Evolutionary conservation across 2,888 invertebrate genomes (phyloP), one percentile per base, ranked within the genome.

Genomic region (Cheilosia vernalis): DNA sequence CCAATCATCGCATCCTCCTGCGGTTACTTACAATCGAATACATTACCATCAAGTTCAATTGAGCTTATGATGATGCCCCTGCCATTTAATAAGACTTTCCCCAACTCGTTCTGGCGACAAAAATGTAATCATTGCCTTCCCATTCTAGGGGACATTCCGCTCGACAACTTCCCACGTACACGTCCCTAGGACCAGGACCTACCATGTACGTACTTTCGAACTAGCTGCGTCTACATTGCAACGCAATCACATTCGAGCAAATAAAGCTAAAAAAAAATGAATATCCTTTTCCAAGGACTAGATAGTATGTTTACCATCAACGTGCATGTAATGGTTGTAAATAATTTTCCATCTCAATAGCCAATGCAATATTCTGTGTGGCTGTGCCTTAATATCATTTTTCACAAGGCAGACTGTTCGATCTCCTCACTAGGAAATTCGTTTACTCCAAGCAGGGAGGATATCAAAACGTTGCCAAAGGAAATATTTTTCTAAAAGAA

Each of bases 261-360:
- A 60, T 47, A 58, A 66, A 66, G 42, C 9, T n/a, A 24, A 67
- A 42, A 76, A 19, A 49, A 24, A 1, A 21, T 60, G 27, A 27
- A 27, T 27, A 5, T 27, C 27, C 27, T 42, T 37, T 33, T 47
- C 19, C 51, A 61, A 69, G 67, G 63, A 67, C 58, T 13, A 64
- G 17, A 30, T 40, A 3, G 37, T 13, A 37, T 37, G 4, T 37
- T 13, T 37, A 13, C 37, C 37, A 58, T 37, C 24, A 17, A 42
- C 49, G 58, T 73, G 44, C 58, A 72, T 60, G 51, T 40, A 37
- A 53, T 51, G 69, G 69, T 56, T 69, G 81, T 69, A 69, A 76
- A 81, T 74, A 74, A 76, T 81, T 81, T 81, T 81, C 81, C 76
- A 74, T 24, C 42, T 81, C 81, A 76, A 63, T 74, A 81, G 64